phyloP scores from a whole-genome alignment of 2,113 vertebrate genomes.

The Peromyscus maniculatus region DNA sequence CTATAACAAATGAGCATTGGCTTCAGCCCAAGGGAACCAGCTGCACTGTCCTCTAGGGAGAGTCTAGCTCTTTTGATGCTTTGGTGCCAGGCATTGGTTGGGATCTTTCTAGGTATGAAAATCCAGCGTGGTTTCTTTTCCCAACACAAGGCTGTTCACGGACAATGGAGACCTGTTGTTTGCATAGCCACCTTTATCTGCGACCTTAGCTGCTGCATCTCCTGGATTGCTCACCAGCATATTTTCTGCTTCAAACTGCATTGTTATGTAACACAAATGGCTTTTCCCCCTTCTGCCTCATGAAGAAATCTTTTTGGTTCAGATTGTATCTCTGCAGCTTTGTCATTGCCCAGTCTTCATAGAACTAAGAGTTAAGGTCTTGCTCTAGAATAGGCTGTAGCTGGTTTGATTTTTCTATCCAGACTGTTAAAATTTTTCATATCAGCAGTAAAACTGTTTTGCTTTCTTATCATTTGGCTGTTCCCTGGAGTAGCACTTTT shows the following conservation, averaged over 20 bases:
- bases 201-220: background rate
- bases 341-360: background rate
- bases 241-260: background rate
- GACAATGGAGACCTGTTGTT: background rate
- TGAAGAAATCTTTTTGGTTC: background rate
- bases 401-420: background rate
- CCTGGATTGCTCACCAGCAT: no score
- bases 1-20: background rate
- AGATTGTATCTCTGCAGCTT: background rate
- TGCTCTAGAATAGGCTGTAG: background rate
- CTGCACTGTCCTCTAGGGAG: background rate
- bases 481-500: background rate
- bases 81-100: background rate
- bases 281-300: background rate
- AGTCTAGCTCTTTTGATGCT: background rate
- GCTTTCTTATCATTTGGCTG: background rate
- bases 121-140: no score
- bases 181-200: background rate
- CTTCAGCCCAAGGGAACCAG: background rate
- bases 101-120: background rate
- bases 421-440: background rate
- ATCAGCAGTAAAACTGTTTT: background rate
- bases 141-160: background rate
- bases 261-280: background rate
- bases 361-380: background rate